Evolutionary conservation across 92 coral and sea anemone genomes (phyloP).

Genomic region (Epizoanthus scotinus): DNA sequence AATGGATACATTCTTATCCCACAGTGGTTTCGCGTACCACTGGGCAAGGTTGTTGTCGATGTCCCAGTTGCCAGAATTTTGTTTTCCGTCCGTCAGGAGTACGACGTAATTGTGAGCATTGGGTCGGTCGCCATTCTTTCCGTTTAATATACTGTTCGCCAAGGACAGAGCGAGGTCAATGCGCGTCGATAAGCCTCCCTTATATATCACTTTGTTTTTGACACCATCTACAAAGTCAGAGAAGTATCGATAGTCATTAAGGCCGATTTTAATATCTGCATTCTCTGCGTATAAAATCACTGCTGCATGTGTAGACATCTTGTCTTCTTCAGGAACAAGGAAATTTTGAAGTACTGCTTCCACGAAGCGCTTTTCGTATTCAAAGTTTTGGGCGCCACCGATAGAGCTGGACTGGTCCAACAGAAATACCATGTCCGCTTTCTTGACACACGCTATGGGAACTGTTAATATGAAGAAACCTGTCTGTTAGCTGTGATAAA

Average conservation of each 20-base stretch:
- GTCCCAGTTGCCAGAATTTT: slow-evolving; percentile 1
- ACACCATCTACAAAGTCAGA: not conserved
- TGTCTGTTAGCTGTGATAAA: not conserved
- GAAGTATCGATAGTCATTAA: not conserved
- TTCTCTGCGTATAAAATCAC: slow-evolving; percentile 14
- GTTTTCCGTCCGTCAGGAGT: slow-evolving; percentile 28
- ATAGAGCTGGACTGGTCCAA: slow-evolving; percentile 36
- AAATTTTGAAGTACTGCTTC: slow-evolving; percentile 4
- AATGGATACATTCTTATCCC: slow-evolving; percentile 9
- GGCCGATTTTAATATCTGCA: slow-evolving; percentile 11
- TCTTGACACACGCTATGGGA: slow-evolving; percentile 30
- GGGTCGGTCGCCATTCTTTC: slow-evolving; percentile 19
- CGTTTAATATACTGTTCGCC: not conserved
- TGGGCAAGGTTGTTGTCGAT: not conserved
- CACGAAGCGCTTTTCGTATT: not conserved
- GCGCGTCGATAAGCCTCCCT: slow-evolving; percentile 1
- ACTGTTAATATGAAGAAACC: not conserved
- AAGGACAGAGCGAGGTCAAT: slow-evolving; percentile 13
- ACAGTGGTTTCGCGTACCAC: slow-evolving; percentile 25
- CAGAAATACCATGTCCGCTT: slow-evolving; percentile 15
- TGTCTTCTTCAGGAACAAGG: not conserved
- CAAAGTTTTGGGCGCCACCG: not conserved
- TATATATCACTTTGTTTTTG: not conserved
- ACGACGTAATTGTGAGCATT: slow-evolving; percentile 5
- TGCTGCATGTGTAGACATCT: slow-evolving; percentile 26